phyloP scores from a whole-genome alignment of 2,113 vertebrate species.

The Brevimyrus niger region DNA sequence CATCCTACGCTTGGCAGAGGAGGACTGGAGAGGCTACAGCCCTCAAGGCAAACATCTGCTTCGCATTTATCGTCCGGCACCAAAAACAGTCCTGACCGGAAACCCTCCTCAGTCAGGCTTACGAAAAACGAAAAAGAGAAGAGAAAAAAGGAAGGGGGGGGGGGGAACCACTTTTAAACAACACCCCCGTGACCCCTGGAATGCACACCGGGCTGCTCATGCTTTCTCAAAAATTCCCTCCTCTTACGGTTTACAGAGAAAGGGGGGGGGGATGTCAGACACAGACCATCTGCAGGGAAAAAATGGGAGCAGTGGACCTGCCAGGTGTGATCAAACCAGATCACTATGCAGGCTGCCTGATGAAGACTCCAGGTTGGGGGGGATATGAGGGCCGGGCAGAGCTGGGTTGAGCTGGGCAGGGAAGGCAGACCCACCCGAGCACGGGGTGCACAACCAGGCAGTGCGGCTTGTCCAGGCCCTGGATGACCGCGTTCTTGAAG shows the following conservation, averaged over 20 bases:
- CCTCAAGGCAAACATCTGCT: conserved; percentile 54
- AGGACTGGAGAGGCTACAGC: conserved; percentile 28
- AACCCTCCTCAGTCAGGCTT: conserved; percentile 45
- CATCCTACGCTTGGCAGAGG: background rate
- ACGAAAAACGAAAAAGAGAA: conserved; percentile 32
- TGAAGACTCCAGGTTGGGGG: background rate
- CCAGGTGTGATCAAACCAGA: background rate
- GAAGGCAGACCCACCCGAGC: conserved; percentile 62
- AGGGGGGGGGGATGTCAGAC: background rate
- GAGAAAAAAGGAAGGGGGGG: conserved; percentile 11
- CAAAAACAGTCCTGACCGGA: conserved; percentile 44
- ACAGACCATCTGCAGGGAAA: background rate
- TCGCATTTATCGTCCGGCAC: conserved; percentile 42
- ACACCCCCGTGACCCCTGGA: conserved; percentile 25
- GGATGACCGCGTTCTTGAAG: conserved; percentile 94
- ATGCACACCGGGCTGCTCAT: background rate
- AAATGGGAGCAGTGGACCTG: background rate
- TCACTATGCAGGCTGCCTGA: background rate
- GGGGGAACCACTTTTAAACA: conserved; percentile 23
- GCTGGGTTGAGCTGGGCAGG: too few relatives aligned
- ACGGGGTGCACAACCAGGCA: conserved; percentile 87
- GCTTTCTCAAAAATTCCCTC: background rate
- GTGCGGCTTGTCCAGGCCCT: conserved; percentile 88
- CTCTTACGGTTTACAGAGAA: background rate
- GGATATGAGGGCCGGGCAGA: background rate